Base-by-base conservation (phyloP, 2,888 invertebrate species). In the Agrilus cyanescens region DNA sequence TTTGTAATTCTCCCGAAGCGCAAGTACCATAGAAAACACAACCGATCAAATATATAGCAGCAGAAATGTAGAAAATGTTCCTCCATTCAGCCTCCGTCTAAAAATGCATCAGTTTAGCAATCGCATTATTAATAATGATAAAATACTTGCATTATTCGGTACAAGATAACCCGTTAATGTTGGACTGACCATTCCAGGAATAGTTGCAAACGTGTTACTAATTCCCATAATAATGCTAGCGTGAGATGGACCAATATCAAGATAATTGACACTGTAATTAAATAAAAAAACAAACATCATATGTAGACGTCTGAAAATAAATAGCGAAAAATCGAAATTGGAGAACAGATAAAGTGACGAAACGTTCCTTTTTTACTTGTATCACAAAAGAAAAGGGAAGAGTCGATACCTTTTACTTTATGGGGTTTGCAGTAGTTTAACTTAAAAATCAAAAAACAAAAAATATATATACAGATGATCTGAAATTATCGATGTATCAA, bases 181-280 rank as follows among this genome's bases (percentile, higher is more conserved):
- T 0, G 93, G 94, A 59, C 88, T 87, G 12, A 93, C 68, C 55
- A 94, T 90, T 20, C 94, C 94, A 1, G 94, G 91, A 40, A 94
- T 67, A 0, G 93, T 93, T 0, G 88, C 94, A 49, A 93, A 70
- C 0, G 91, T 91, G 66, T 94, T 94, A 8, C 89, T 85, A 8
- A 93, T 70, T 0, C 93, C 94, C 90, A 94, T 90, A 41, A 94
- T 66, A 1, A 94, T 79, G 60, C 91, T 85, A 8, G 93, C 91
- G 68, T 87, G 89, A 46, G 86, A 86, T 0, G 93, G 91, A 0
- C 93, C 93, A 40, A 94, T 80, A 62, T 94, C 94, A 61, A 94
- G 67, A 61, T 91, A 89, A 58, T 85, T 85, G 0, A 84, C 83
- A 49, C 84, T 84, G 65, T 41, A 66, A 58, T 42, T 36, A 31